Base-by-base conservation (phyloP, 2,888 invertebrate genomes). In the Nipponacmea schrenckii region DNA sequence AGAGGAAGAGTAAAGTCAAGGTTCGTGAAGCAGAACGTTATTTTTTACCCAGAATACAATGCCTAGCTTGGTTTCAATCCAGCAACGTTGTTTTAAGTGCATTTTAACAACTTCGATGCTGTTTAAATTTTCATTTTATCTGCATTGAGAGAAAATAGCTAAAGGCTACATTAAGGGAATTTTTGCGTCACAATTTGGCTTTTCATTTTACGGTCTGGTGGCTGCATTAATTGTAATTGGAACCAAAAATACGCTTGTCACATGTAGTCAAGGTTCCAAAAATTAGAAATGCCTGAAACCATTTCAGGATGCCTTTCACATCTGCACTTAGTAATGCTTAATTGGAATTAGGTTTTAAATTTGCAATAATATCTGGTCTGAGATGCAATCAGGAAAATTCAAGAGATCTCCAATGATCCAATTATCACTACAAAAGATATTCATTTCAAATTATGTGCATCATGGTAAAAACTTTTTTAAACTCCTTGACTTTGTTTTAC, bases 191-290 rank as follows among this genome's bases (percentile, higher is more conserved):
- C n/a, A 56, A 20, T 56, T 24, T 24, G 56, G 24, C 56, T 56
- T 56, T 56, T 56, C 56, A 56, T 56, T 56, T 56, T 56, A 56
- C 56, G 56, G 56, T 56, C 56, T 56, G 56, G 56, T 56, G 56
- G 20, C 14, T 20, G 56, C 24, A 56, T 56, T 56, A 56, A 24
- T 56, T 56, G 24, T 56, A 56, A 56, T 56, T 56, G 56, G 56
- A 56, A 39, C 24, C 20, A 56, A 56, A 56, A 56, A 56, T 24
- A 56, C 24, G 56, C 24, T 56, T 20, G 56, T 24, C 20, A 56
- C 20, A 56, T 10, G 20, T 20, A 24, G 20, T 56, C 56, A 56
- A 24, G 24, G 20, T 56, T 56, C 56, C 56, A 56, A 20, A 39
- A 39, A 39, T 39, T 20, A 20, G 24, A 56, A 56, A 20, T 10